Conservation (phyloP, 2,113 vertebrate genomes). For the Macquaria ambigua region DNA sequence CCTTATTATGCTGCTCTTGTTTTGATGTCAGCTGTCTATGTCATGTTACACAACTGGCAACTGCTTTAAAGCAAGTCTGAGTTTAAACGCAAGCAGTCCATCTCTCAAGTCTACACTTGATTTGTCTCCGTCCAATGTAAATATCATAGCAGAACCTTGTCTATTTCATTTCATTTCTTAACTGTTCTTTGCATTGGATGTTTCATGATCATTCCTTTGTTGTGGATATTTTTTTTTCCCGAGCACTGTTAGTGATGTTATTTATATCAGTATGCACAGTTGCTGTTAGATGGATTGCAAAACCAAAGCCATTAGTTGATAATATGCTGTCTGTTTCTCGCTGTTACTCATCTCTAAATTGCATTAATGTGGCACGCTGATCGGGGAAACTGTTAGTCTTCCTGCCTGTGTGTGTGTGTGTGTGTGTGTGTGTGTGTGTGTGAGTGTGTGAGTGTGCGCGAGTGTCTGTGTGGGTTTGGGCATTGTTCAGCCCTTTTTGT, state of each 20-base stretch:
- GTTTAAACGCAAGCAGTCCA: not conserved
- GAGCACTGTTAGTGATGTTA: conserved; percentile 65
- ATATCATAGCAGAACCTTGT: conserved; percentile 6
- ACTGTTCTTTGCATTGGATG: conserved; percentile 16
- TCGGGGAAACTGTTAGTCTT: conserved; percentile 75
- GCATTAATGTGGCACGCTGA: conserved; percentile 76
- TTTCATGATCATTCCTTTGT: conserved; percentile 25
- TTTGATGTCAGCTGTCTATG: conserved; percentile 44
- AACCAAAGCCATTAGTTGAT: conserved; percentile 81
- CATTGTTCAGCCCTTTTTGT: conserved; percentile 51
- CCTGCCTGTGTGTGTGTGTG: conserved; percentile 47
- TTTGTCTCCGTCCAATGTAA: not conserved
- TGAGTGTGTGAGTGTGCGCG: conserved; percentile 9
- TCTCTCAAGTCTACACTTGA: not conserved
- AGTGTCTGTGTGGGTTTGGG: conserved; percentile 20
- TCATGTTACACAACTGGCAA: conserved; percentile 26
- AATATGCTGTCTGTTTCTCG: conserved; percentile 81
- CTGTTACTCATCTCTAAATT: conserved; percentile 83
- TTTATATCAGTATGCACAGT: conserved; percentile 81
- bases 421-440: conserved; percentile 14
- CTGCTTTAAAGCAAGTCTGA: conserved; percentile 6
- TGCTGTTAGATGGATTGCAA: conserved; percentile 77
- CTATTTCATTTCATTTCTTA: conserved; percentile 8
- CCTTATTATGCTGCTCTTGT: conserved; percentile 35
- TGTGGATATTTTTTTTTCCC: conserved; percentile 20